phyloP scores from a whole-genome alignment of 2,797 vertebrate species.

The Phoebastria nigripes region DNA sequence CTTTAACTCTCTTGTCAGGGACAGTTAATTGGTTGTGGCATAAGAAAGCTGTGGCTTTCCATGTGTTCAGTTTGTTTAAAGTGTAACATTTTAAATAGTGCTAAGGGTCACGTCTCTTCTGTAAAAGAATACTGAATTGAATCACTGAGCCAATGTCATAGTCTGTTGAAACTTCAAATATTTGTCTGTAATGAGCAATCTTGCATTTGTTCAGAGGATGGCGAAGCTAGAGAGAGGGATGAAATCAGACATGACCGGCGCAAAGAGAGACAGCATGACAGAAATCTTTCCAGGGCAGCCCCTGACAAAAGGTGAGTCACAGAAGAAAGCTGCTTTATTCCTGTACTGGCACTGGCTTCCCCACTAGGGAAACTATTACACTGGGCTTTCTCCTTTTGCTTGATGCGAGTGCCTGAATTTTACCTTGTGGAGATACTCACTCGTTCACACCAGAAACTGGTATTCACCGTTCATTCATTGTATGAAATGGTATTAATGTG shows the following conservation, averaged over 20 bases:
- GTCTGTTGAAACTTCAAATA: neutral
- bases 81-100: neutral
- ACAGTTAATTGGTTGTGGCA: neutral
- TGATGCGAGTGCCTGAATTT: neutral
- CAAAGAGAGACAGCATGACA: slow-evolving; percentile 94
- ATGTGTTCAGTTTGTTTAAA: neutral
- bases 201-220: slow-evolving; percentile 80
- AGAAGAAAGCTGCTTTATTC: neutral
- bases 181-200: neutral
- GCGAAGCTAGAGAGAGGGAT: slow-evolving; percentile 90
- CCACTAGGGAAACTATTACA: neutral
- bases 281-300: slow-evolving; percentile 93
- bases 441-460: neutral
- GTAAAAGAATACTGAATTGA: neutral
- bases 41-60: neutral
- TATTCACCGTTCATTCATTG: neutral
- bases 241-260: slow-evolving; percentile 93
- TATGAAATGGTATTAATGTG: neutral
- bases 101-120: neutral
- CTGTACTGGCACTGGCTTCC: neutral
- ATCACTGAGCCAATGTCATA: neutral
- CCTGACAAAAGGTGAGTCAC: slow-evolving; percentile 91
- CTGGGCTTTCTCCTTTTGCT: neutral
- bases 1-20: neutral
- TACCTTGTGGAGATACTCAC: neutral